A percentile compares a stretch with the other conserved stretches of the same genome.
phyloP scores from a whole-genome alignment of 2,113 vertebrate genomes.

The Laterallus jamaicensis region DNA sequence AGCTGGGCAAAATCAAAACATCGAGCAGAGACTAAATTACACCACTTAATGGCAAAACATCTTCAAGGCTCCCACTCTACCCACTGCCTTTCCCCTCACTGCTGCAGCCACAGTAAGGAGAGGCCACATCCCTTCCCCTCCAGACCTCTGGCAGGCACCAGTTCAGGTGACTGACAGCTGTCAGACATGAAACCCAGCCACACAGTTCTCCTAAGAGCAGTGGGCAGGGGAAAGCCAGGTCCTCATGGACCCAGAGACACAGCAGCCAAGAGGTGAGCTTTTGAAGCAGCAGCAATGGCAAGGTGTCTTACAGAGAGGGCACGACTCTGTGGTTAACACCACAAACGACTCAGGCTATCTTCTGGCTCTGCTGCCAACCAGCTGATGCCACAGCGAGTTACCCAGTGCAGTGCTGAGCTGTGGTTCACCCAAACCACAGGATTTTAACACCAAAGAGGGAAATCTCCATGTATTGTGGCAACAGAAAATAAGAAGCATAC shows the following conservation, averaged over 20 bases:
- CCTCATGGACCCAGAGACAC: not conserved
- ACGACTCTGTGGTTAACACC: not conserved
- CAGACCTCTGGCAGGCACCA: not conserved
- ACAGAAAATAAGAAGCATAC: not conserved
- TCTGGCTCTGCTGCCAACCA: not conserved
- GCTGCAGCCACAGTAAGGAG: not conserved
- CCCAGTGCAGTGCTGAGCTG: not conserved
- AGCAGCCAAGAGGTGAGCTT: not conserved
- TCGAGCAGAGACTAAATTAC: slow-evolving; percentile 17
- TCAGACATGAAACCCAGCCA: not conserved
- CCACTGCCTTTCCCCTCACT: not conserved
- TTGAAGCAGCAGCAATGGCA: not conserved
- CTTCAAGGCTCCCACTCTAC: not conserved
- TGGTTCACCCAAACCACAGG: not conserved
- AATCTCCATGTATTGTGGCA: not conserved
- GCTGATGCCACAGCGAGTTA: not conserved
- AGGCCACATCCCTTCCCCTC: not conserved
- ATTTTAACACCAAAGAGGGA: not conserved
- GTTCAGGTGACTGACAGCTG: not conserved
- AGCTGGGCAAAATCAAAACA: slow-evolving; percentile 72
- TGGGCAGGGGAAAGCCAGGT: not conserved
- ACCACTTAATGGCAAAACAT: not conserved
- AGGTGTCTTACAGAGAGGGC: too few species aligned
- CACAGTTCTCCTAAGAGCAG: not conserved
- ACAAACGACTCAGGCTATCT: not conserved